Conservation (phyloP, 2,797 vertebrate genomes). For the Gallinago stenura region DNA sequence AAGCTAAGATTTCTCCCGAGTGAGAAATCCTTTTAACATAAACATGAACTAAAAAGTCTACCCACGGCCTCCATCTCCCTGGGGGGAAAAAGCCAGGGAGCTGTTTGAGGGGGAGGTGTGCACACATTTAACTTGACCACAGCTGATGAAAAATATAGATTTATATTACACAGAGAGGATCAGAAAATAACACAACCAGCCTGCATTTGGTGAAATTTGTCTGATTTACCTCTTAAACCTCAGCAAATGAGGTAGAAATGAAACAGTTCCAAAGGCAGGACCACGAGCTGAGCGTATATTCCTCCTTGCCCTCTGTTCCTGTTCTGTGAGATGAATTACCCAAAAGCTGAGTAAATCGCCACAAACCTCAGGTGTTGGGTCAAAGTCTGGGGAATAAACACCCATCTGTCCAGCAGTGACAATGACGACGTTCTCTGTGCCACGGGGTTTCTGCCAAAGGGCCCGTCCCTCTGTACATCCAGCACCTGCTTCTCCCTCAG, state of each 20-base stretch:
- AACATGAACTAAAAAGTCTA: slow-evolving; percentile 11
- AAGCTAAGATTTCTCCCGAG: slow-evolving; percentile 23
- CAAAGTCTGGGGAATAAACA: background rate
- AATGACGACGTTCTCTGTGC: background rate
- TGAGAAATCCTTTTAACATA: slow-evolving; percentile 46
- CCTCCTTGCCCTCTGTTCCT: background rate
- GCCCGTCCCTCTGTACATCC: background rate
- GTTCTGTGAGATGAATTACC: background rate
- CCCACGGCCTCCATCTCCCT: background rate
- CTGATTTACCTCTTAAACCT: background rate
- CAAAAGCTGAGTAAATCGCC: background rate
- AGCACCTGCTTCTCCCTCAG: background rate
- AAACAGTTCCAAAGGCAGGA: background rate
- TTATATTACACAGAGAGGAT: background rate
- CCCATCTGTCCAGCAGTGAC: background rate
- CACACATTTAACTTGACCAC: background rate
- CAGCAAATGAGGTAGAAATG: background rate
- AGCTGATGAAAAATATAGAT: background rate
- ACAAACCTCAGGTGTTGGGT: background rate
- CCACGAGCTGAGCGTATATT: background rate
- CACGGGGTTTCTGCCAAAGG: background rate
- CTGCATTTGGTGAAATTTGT: background rate
- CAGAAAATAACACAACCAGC: background rate
- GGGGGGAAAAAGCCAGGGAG: background rate
- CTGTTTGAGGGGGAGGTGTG: background rate